Evolutionary conservation across 2,113 vertebrate genomes (phyloP).

Genomic region (Ictidomys tridecemlineatus): DNA sequence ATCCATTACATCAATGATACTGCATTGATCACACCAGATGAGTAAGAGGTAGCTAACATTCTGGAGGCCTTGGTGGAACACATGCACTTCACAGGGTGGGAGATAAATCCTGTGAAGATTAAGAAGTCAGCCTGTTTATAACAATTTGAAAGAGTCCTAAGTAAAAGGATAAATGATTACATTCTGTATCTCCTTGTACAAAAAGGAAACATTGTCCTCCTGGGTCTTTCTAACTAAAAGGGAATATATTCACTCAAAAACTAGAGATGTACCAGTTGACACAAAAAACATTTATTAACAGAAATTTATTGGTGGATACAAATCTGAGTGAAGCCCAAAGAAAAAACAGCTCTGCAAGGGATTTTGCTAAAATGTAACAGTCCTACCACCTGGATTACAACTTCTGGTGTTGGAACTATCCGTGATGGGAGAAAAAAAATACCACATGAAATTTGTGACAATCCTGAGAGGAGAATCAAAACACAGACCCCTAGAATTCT

Average conservation of each 20-base stretch:
- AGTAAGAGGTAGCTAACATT: conserved; percentile 4
- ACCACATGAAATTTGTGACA: neutral
- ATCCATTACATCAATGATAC: neutral
- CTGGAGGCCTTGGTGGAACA: conserved; percentile 34
- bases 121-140: neutral
- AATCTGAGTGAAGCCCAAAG: neutral
- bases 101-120: neutral
- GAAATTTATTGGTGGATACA: neutral
- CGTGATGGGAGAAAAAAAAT: neutral
- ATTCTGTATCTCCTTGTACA: neutral
- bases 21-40: conserved; percentile 48
- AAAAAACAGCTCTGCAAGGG: neutral
- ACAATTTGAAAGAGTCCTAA: neutral
- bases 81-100: neutral
- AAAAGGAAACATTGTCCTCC: neutral
- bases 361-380: neutral
- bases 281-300: neutral
- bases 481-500: neutral
- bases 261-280: neutral
- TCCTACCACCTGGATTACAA: too few species aligned
- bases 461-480: neutral
- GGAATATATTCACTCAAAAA: neutral
- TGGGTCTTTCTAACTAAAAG: neutral
- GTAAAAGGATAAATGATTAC: neutral
- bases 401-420: neutral